Evolutionary conservation across 2,797 vertebrate genomes (phyloP).

Genomic region (Chiroxiphia lanceolata): DNA sequence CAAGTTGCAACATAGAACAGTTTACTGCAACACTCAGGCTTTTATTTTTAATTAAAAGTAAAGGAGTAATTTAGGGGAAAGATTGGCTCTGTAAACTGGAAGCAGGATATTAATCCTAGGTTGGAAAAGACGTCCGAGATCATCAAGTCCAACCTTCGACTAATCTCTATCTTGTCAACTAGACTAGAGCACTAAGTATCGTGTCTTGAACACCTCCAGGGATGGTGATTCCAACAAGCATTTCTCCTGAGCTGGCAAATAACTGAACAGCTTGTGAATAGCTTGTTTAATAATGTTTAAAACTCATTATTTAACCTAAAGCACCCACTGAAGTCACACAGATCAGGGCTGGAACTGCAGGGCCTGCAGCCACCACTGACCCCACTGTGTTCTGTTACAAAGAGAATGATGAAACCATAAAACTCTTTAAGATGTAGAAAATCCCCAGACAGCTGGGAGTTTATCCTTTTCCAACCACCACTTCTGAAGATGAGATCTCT

Average conservation of each 20-base stretch:
- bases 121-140: not conserved
- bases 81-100: not conserved
- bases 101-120: not conserved
- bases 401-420: not conserved
- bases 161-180: not conserved
- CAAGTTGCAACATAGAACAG: not conserved
- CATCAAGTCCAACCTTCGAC: not conserved
- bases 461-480: not conserved
- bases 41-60: not conserved
- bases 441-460: rapidly evolving
- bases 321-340: rapidly evolving
- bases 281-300: not conserved
- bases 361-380: rapidly evolving
- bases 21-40: not conserved
- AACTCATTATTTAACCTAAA: not conserved
- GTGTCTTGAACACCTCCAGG: not conserved
- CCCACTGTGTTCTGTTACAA: rapidly evolving
- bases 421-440: not conserved
- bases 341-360: rapidly evolving
- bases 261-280: not conserved
- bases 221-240: not conserved
- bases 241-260: not conserved
- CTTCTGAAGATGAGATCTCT: not conserved
- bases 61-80: not conserved
- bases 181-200: not conserved